phyloP scores from a whole-genome alignment of 1,140 invertebrate genomes.

The Pteromalus puparum region DNA sequence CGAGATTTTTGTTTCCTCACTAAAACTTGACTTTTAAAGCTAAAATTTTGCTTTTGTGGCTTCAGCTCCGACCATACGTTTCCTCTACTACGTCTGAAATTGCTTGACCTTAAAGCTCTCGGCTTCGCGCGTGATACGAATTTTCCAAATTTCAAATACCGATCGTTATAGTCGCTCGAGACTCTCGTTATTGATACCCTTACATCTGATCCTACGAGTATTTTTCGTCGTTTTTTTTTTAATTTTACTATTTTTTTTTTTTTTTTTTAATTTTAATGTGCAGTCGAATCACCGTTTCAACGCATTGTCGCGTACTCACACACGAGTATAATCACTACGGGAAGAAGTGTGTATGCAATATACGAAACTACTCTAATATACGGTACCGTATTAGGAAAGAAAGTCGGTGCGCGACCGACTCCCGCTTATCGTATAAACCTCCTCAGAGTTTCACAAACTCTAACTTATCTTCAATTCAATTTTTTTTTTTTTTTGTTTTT shows the following conservation, averaged over 20 bases:
- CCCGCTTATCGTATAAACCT: background rate
- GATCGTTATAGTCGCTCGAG: slow-evolving; percentile 3
- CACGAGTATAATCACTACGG: background rate
- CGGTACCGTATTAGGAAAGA: slow-evolving; percentile 4
- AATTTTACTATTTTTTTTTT: background rate
- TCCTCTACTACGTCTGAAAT: slow-evolving; percentile 23
- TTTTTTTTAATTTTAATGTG: background rate
- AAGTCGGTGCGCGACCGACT: background rate
- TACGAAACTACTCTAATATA: slow-evolving; percentile 4
- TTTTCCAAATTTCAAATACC: background rate
- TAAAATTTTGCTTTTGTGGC: slow-evolving; percentile 50
- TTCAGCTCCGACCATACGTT: slow-evolving; percentile 50
- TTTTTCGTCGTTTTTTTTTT: slow-evolving; percentile 9
- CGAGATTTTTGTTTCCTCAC: slow-evolving; percentile 52
- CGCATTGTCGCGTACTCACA: slow-evolving; percentile 9
- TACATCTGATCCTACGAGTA: slow-evolving; percentile 7
- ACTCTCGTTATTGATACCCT: background rate
- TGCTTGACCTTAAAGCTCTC: slow-evolving; percentile 42
- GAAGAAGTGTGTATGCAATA: background rate
- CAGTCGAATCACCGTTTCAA: background rate
- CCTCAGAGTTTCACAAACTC: slow-evolving; percentile 24
- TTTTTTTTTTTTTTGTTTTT: background rate
- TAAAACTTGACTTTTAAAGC: slow-evolving; percentile 53
- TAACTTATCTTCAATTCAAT: too few species aligned
- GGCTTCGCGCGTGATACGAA: background rate